These are phyloP conservation scores for Actias luna DNA, from an alignment of 2,888 invertebrate species.

Conservation along the genomic window DNA sequence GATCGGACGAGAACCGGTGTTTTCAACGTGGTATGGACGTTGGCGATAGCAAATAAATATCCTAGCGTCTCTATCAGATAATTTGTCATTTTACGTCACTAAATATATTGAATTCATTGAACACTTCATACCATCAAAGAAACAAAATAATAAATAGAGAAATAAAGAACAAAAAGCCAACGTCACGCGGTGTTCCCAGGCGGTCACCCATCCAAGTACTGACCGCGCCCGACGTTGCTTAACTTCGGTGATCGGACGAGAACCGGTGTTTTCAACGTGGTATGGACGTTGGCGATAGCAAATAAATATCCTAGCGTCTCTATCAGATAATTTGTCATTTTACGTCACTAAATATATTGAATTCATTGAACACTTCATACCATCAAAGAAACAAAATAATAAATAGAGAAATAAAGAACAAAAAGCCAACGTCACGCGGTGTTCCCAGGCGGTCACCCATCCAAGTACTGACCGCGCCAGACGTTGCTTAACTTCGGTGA, in stretches of 20 bases:
- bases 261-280: slow-evolving; percentile 48
- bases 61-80: not conserved
- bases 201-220: slow-evolving; percentile 62
- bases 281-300: slow-evolving; percentile 29
- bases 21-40: slow-evolving; percentile 62
- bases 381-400: no score
- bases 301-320: slow-evolving; percentile 52
- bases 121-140: no score
- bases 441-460: slow-evolving; percentile 37
- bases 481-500: slow-evolving; percentile 79
- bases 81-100: not conserved
- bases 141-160: not conserved
- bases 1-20: slow-evolving; percentile 77
- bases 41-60: slow-evolving; percentile 41
- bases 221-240: slow-evolving; percentile 76
- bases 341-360: not conserved
- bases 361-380: no score
- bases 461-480: slow-evolving; percentile 74
- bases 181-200: slow-evolving; percentile 12
- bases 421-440: slow-evolving; percentile 12
- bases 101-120: no score
- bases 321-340: not conserved
- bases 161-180: slow-evolving; percentile 21
- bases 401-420: slow-evolving; percentile 19
- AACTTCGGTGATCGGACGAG: slow-evolving; percentile 79